Base-by-base conservation (phyloP, 2,113 vertebrate species). In the Seriola quinqueradiata region DNA sequence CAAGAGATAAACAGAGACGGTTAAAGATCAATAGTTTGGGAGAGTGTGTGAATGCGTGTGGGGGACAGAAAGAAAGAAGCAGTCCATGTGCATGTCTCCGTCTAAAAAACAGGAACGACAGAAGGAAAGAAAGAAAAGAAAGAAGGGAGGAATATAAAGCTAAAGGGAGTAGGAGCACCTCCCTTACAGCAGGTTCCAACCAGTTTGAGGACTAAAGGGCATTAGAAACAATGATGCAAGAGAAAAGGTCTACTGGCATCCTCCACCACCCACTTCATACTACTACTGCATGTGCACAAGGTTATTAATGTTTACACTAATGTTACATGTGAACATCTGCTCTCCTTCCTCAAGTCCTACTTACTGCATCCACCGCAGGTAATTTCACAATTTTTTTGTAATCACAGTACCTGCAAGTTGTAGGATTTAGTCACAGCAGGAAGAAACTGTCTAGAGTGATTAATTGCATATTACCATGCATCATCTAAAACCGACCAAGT, bases 181-280 rank as follows among this genome's bases (percentile, higher is more conserved):
- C 92, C 92, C 91, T 91, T 82, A 71, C 81, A 87, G 93, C 95
- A 95, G 94, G 95, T 95, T 95, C 78, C 74, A 95, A 95, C 95
- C 92, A 92, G 95, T 94, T 89, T 70, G 75, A 91, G 82, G 94
- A 95, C 94, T 92, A 94, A 93, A 93, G 90, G 90, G 93, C 88
- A 90, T 90, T 90, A 92, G 92, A 90, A 87, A 92, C 86, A 92
- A 90, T 93, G 94, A 94, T 92, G 93, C 91, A 93, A 94, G 84
- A 93, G 90, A 92, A 91, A 88, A 87, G 85, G 90, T 86, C 85
- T 90, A 79, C 82, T 90, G 87, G 88, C 90, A 83, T 90, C 87
- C 72, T 86, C 87, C 60, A 85, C 87, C 75, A 81, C 77, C 83
- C 76, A 81, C 75, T 73, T 73, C 76, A 83, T 79, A 64, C 44